Conservation (phyloP, 2,113 vertebrate species). For the Periophthalmus modestus region DNA sequence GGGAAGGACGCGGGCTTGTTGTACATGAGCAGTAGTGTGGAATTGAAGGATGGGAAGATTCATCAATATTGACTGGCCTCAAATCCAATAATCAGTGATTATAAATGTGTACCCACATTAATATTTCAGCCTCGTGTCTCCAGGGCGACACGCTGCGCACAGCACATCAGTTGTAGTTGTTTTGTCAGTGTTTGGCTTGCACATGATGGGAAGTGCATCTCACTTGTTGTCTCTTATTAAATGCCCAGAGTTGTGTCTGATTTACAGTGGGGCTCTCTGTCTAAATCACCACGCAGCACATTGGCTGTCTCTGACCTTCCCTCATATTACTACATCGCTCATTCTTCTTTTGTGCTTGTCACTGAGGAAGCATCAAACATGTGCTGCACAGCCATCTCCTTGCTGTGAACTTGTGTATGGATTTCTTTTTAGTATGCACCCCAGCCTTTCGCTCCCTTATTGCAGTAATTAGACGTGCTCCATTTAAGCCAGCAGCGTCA, state of each 20-base stretch:
- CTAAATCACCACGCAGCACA: conserved; percentile 52
- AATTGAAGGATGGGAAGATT: conserved; percentile 26
- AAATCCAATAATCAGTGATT: conserved; percentile 33
- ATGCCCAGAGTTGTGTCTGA: conserved; percentile 41
- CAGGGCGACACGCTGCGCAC: background rate
- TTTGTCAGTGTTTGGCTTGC: conserved; percentile 14
- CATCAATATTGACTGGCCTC: conserved; percentile 5
- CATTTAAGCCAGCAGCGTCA: conserved; percentile 59
- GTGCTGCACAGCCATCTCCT: conserved; percentile 49
- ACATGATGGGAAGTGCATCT: conserved; percentile 19
- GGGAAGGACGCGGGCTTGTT: conserved; percentile 7
- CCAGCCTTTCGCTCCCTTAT: conserved; percentile 47
- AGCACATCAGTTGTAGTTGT: conserved; percentile 5
- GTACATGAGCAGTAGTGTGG: conserved; percentile 12
- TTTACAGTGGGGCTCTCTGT: conserved; percentile 44
- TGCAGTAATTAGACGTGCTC: conserved; percentile 71
- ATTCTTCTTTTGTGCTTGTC: conserved; percentile 59
- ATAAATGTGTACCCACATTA: conserved; percentile 18
- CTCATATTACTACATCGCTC: conserved; percentile 54
- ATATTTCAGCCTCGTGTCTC: conserved; percentile 30
- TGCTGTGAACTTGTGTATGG: conserved; percentile 46
- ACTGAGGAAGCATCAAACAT: conserved; percentile 53
- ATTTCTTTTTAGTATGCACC: conserved; percentile 56
- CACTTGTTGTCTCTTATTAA: conserved; percentile 33
- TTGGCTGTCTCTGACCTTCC: conserved; percentile 55